Conservation (phyloP, 2,888 invertebrate species). For the Ditylenchus weischeri region DNA sequence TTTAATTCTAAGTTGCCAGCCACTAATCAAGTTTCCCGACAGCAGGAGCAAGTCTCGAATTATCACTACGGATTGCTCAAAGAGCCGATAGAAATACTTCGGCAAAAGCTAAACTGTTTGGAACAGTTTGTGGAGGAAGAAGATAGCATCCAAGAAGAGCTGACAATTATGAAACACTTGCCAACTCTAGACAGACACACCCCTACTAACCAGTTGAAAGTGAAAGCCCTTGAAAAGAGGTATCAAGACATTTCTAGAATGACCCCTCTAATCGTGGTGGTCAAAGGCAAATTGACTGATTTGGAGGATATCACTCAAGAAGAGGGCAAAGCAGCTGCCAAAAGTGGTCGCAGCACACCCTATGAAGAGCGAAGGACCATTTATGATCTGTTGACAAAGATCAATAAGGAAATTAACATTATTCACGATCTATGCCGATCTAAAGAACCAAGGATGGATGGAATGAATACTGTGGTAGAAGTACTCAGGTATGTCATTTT, state of each 20-base stretch:
- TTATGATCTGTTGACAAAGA: constrained; percentile 48
- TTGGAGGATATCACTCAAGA: constrained; percentile 39
- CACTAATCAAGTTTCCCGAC: too few relatives aligned
- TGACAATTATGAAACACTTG: constrained; percentile 21
- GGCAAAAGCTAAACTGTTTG: constrained; percentile 41
- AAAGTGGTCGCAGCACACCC: constrained; percentile 32
- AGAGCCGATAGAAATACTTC: constrained; percentile 43
- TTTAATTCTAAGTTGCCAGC: too few relatives aligned
- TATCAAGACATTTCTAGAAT: constrained; percentile 37
- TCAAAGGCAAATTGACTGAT: constrained; percentile 39
- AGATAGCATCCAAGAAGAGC: constrained; percentile 30
- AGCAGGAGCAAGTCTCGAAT: background rate
- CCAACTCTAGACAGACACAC: constrained; percentile 5
- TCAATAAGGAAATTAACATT: constrained; percentile 51
- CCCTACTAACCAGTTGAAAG: background rate
- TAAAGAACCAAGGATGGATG: constrained; percentile 42
- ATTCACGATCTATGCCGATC: constrained; percentile 48
- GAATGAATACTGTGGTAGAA: constrained; percentile 48
- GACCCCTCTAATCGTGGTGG: constrained; percentile 42
- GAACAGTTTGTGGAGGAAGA: constrained; percentile 53
- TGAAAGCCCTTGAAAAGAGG: constrained; percentile 23
- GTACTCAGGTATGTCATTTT: constrained; percentile 34
- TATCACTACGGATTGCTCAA: background rate
- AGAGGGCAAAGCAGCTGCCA: constrained; percentile 36
- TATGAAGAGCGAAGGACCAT: constrained; percentile 35